Base-by-base conservation (phyloP, 2,888 invertebrate species). In the Alviniconcha strummeri region DNA sequence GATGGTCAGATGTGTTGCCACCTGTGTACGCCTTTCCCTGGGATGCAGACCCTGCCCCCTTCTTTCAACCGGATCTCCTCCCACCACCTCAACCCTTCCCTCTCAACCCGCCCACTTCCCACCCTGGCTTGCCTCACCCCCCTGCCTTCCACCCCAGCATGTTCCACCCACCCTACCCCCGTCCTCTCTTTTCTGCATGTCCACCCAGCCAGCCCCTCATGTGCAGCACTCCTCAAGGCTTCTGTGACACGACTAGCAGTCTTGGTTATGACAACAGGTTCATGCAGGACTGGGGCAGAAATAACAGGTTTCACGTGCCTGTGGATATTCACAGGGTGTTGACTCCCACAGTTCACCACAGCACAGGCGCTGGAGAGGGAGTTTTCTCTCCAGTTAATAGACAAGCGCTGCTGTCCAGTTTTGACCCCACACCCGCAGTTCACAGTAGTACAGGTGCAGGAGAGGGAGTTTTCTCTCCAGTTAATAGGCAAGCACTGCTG, bases 1-100 rank as follows among this genome's bases (percentile, higher is more conserved):
- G 64, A 13, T 52, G 75, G 54, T 5, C 79, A 79, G 79, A 36
- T 52, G 52, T 19, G n/a, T 17, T 52, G 52, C 36, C 36, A 15
- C 79, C 64, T 6, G 17, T 57, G 36, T 79, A 79, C 79, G 9
- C 64, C 54, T 57, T 52, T 8, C 79, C 67, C 79, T 79, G 79
- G 79, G 64, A 64, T 52, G 8, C 13, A 6, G 13, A 79, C 67
- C 72, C 80, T 17, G 5, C 52, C 71, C 72, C 71, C 17, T n/a
- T 71, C 71, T 56, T n/a, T 56, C 71, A 71, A 55, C 80, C 80
- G 6, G 15, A 52, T 52, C 9, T 19, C 19, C 71, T 13, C 80
- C 4, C 71, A 52, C 71, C 54, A 19, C 6, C 13, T 56, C 64
- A 11, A 52, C 54, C 80, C 55, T 69, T 54, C 80, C 69, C 54